phyloP scores from a whole-genome alignment of 2,113 vertebrate genomes.

The Pterocles burchelli region DNA sequence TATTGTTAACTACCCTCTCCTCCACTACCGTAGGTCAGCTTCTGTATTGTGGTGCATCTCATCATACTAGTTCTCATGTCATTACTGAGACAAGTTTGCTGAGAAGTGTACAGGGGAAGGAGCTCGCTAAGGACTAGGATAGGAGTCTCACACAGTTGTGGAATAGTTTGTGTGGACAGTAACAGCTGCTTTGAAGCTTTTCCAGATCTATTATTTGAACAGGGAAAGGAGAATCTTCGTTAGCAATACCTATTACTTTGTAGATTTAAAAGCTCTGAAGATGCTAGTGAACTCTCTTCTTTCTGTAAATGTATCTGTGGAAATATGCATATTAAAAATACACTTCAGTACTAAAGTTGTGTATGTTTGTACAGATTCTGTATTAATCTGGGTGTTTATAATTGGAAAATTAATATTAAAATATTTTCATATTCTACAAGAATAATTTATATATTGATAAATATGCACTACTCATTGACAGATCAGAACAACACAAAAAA shows the following conservation, averaged over 20 bases:
- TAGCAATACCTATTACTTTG: neutral
- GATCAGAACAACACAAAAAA: neutral
- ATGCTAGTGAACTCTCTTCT: neutral
- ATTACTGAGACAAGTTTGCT: neutral
- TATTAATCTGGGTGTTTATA: conserved; percentile 39
- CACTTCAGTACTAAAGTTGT: neutral
- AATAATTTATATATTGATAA: conserved; percentile 31
- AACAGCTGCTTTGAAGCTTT: conserved; percentile 13
- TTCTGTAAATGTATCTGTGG: neutral
- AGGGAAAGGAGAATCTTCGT: neutral
- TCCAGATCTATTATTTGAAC: neutral
- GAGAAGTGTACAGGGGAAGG: neutral
- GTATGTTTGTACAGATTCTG: neutral
- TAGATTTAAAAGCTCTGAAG: conserved; percentile 10
- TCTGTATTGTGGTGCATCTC: neutral
- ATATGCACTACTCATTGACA: neutral
- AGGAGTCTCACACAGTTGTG: neutral
- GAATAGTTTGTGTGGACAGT: neutral
- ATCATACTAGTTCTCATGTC: neutral
- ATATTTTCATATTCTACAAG: conserved; percentile 28
- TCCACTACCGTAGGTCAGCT: neutral
- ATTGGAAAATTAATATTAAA: conserved; percentile 14
- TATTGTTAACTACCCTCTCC: neutral
- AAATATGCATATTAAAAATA: neutral
- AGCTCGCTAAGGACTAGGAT: neutral